phyloP scores from a whole-genome alignment of 1,140 invertebrate species.

The Philaenus spumarius region DNA sequence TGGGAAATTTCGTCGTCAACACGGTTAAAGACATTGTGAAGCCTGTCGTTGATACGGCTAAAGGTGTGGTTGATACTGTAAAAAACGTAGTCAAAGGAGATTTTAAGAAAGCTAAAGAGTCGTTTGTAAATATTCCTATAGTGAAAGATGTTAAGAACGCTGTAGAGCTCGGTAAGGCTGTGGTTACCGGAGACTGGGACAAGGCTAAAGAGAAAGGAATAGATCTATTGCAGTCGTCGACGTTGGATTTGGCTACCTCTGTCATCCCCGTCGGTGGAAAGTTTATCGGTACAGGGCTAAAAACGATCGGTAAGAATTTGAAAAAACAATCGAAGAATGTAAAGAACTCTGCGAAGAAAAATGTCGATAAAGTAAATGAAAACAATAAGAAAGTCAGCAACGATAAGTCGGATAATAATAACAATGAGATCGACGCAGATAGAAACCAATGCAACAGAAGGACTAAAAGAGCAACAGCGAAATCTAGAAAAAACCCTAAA shows the following conservation, averaged over 20 bases:
- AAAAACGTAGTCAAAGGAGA: slow-evolving; percentile 19
- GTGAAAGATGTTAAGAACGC: slow-evolving; percentile 21
- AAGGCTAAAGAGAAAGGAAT: slow-evolving; percentile 14
- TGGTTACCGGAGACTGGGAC: slow-evolving; percentile 18
- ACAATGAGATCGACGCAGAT: slow-evolving; percentile 1
- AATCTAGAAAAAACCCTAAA: too few species aligned
- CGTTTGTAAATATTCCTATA: slow-evolving; percentile 17
- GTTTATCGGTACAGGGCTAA: slow-evolving; percentile 13
- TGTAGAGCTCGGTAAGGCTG: slow-evolving; percentile 12
- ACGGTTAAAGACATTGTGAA: slow-evolving; percentile 19
- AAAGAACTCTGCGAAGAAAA: slow-evolving; percentile 2
- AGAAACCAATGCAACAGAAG: slow-evolving; percentile 12
- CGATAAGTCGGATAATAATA: neutral
- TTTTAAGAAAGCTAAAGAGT: slow-evolving; percentile 12
- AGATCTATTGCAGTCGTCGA: slow-evolving; percentile 1
- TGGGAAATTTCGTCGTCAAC: slow-evolving; percentile 5
- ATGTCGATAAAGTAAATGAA: slow-evolving; percentile 1
- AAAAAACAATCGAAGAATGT: neutral
- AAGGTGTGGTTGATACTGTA: slow-evolving; percentile 12
- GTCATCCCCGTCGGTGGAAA: slow-evolving; percentile 17
- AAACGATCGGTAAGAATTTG: slow-evolving; percentile 5
- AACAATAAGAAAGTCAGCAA: slow-evolving; percentile 10
- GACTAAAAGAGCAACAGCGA: neutral
- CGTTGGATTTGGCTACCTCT: slow-evolving; percentile 12
- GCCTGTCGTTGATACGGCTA: slow-evolving; percentile 12